Conservation (phyloP, 2,888 invertebrate genomes). For the Ditylenchus weischeri region DNA sequence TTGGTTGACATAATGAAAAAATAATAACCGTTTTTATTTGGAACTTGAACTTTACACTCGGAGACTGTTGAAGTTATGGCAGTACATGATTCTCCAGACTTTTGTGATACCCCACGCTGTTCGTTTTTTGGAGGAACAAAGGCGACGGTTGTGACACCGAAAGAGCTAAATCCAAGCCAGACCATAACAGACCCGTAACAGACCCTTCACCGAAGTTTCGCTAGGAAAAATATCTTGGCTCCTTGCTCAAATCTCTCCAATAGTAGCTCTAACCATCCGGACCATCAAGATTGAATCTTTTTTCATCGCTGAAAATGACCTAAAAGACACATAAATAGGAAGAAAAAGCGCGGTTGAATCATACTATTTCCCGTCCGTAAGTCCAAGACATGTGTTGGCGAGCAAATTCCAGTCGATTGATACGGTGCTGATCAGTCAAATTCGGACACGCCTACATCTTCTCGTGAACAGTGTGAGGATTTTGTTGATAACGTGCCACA, state of each 20-base stretch:
- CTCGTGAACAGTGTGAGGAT: slow-evolving; percentile 4
- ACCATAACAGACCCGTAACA: too few species aligned
- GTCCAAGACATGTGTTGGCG: slow-evolving; percentile 12
- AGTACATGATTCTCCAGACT: slow-evolving; percentile 29
- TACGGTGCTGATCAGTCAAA: too few species aligned
- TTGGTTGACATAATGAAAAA: too few species aligned
- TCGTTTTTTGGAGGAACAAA: slow-evolving; percentile 20
- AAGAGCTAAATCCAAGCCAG: slow-evolving; percentile 34
- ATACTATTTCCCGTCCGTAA: not conserved
- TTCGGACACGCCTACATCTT: slow-evolving; percentile 15
- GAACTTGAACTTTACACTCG: slow-evolving; percentile 11
- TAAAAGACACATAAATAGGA: slow-evolving; percentile 16
- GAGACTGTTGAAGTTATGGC: slow-evolving; percentile 25
- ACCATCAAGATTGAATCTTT: slow-evolving; percentile 43
- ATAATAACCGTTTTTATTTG: slow-evolving; percentile 35
- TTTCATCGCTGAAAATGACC: slow-evolving; percentile 38
- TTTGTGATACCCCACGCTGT: slow-evolving; percentile 15
- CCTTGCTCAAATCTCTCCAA: slow-evolving; percentile 38
- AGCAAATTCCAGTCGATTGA: slow-evolving; percentile 23
- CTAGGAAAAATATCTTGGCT: slow-evolving; percentile 28
- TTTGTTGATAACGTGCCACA: too few species aligned
- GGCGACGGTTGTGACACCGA: slow-evolving; percentile 11
- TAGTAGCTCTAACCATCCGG: slow-evolving; percentile 36
- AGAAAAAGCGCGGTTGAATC: not conserved
- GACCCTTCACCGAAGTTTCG: slow-evolving; percentile 35